A percentile compares a stretch with the other conserved stretches of the same genome.
These are phyloP conservation scores for Paedocypris sp. DNA, from an alignment of 2,113 vertebrate species.

Conservation along the genomic window DNA sequence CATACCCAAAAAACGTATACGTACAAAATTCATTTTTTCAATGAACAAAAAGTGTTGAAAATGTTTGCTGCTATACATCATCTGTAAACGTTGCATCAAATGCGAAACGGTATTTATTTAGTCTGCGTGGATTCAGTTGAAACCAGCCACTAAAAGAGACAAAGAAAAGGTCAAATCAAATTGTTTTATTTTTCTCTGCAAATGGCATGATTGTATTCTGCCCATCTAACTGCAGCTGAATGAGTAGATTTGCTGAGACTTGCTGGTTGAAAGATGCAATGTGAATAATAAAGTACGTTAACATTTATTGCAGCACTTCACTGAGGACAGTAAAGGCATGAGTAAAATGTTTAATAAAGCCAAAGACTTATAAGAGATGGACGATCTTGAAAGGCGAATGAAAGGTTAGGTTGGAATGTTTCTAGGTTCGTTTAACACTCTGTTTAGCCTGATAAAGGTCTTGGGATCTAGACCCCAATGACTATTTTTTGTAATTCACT, in stretches of 20 bases:
- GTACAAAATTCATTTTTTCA: too few relatives aligned
- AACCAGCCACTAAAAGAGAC: conserved; percentile 7
- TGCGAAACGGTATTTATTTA: too few relatives aligned
- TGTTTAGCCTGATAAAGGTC: too few relatives aligned
- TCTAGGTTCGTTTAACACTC: too few relatives aligned
- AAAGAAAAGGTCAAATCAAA: conserved; percentile 25
- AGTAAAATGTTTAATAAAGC: conserved; percentile 3
- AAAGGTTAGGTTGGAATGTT: too few relatives aligned
- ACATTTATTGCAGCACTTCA: conserved; percentile 13
- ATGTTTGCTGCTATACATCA: too few relatives aligned
- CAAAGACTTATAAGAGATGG: not conserved
- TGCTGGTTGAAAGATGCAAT: conserved; percentile 12
- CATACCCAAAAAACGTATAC: too few relatives aligned
- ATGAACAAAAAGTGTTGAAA: too few relatives aligned
- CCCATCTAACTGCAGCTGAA: conserved; percentile 30
- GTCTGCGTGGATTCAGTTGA: not conserved
- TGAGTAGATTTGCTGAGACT: conserved; percentile 34
- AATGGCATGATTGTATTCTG: conserved; percentile 31
- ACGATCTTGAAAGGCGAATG: too few relatives aligned
- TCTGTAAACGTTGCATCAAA: too few relatives aligned
- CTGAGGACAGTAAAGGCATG: not conserved
- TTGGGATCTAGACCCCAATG: too few relatives aligned
- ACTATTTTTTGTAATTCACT: too few relatives aligned
- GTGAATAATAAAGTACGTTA: conserved; percentile 9
- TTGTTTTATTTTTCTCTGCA: conserved; percentile 32